These are phyloP conservation scores for Trinorchestia longiramus DNA, from an alignment of 1,140 invertebrate species.

Conservation along the genomic window DNA sequence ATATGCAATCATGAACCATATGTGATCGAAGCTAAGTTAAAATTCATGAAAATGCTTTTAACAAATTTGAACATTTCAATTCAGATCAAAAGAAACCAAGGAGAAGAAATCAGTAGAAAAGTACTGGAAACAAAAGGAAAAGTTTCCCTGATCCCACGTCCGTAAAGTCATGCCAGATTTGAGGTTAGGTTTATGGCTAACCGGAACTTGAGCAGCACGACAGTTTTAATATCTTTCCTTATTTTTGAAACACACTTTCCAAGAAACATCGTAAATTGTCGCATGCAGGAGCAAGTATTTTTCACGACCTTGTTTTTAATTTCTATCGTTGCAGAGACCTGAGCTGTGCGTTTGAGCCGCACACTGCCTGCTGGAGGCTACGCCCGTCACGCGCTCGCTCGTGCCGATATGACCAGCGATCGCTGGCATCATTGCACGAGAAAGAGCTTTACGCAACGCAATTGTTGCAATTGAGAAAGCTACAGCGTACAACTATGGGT, in stretches of 20 bases:
- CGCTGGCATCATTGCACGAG: background rate
- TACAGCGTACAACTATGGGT: background rate
- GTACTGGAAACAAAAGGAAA: background rate
- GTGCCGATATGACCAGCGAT: background rate
- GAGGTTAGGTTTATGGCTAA: background rate
- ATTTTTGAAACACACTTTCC: background rate
- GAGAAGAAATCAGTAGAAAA: background rate
- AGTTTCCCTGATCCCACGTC: background rate
- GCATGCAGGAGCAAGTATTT: background rate
- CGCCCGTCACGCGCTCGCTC: background rate
- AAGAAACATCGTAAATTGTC: background rate
- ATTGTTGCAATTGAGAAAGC: background rate
- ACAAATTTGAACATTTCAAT: background rate
- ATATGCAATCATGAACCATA: background rate
- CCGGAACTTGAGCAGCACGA: background rate
- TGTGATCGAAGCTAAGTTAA: background rate
- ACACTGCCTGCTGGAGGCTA: background rate
- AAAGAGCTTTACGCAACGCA: background rate
- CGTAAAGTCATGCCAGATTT: background rate
- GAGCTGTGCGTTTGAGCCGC: background rate
- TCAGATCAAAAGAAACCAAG: background rate
- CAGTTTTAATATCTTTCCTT: background rate
- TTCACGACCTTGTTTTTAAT: constrained; percentile 9
- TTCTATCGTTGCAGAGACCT: background rate
- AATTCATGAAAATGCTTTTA: background rate